phyloP scores from a whole-genome alignment of 1,140 invertebrate species.

The Lerema accius region DNA sequence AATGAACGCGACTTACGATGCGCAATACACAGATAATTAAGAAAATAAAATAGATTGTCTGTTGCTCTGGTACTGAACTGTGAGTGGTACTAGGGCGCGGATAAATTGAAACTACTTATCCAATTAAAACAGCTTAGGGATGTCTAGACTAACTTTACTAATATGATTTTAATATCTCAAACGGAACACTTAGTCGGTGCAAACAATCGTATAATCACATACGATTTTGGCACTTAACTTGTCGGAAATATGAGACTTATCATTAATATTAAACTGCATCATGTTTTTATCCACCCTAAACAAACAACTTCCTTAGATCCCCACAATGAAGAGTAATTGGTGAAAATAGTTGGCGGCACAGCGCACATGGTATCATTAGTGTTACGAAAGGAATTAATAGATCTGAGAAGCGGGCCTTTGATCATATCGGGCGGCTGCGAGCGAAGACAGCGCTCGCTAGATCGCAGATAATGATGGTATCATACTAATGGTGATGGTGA shows the following conservation, averaged over 20 bases:
- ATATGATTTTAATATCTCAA: too few relatives aligned
- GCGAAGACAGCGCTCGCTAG: slow-evolving; percentile 1
- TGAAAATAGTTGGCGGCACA: slow-evolving; percentile 6
- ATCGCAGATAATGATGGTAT: background rate
- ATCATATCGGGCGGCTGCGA: background rate
- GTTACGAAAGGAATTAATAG: slow-evolving; percentile 14
- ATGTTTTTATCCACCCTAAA: background rate
- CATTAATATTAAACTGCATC: too few relatives aligned
- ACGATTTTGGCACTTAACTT: too few relatives aligned
- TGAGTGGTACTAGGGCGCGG: background rate
- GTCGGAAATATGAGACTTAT: too few relatives aligned
- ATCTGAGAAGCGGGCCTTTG: slow-evolving; percentile 19
- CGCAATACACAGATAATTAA: slow-evolving; percentile 23
- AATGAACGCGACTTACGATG: slow-evolving; percentile 27
- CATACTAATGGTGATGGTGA: background rate
- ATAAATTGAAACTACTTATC: background rate
- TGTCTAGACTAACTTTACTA: too few relatives aligned
- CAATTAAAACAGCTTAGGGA: too few relatives aligned
- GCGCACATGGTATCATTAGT: background rate
- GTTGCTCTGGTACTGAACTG: background rate
- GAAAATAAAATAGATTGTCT: slow-evolving; percentile 25
- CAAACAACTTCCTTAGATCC: background rate
- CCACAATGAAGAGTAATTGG: background rate
- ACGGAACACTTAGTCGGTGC: too few relatives aligned
- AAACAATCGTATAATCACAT: too few relatives aligned